Percentiles rank a stretch among this genome's conserved stretches.
Conservation (phyloP, 2,113 vertebrate genomes). For the Hassar affinis region DNA sequence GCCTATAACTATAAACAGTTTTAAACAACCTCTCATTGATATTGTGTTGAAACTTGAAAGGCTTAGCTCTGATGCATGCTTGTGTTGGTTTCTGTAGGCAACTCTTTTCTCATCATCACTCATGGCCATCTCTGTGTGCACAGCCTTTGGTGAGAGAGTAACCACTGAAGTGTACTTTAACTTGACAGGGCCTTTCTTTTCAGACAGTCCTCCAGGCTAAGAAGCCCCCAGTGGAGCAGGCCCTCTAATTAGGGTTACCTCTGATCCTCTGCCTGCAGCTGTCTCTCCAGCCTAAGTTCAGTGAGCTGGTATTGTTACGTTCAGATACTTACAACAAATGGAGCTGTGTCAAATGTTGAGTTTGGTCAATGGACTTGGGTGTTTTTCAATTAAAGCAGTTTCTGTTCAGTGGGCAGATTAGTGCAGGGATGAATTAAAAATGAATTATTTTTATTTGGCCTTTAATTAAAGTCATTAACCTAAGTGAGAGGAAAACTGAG, state of each 20-base stretch:
- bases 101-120: conserved; percentile 8
- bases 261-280: conserved; percentile 26
- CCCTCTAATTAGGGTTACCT: conserved; percentile 38
- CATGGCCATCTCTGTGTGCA: conserved; percentile 7
- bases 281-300: background rate
- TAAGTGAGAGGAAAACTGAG: conserved; percentile 27
- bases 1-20: too few relatives aligned
- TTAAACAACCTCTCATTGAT: background rate
- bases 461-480: conserved; percentile 73
- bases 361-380: conserved; percentile 22
- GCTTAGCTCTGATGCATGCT: background rate
- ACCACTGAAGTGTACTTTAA: conserved; percentile 31
- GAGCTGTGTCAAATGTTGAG: conserved; percentile 28
- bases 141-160: conserved; percentile 11
- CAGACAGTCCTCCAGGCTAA: conserved; percentile 18
- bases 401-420: conserved; percentile 42
- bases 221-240: background rate
- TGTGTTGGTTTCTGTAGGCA: conserved; percentile 2
- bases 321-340: background rate
- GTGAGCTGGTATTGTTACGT: background rate
- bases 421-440: conserved; percentile 67
- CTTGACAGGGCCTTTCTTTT: conserved; percentile 36
- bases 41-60: conserved; percentile 11
- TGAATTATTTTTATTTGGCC: conserved; percentile 63
- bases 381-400: conserved; percentile 50